Conservation (phyloP, 2,888 invertebrate genomes). For the Choreutis nemorana region DNA sequence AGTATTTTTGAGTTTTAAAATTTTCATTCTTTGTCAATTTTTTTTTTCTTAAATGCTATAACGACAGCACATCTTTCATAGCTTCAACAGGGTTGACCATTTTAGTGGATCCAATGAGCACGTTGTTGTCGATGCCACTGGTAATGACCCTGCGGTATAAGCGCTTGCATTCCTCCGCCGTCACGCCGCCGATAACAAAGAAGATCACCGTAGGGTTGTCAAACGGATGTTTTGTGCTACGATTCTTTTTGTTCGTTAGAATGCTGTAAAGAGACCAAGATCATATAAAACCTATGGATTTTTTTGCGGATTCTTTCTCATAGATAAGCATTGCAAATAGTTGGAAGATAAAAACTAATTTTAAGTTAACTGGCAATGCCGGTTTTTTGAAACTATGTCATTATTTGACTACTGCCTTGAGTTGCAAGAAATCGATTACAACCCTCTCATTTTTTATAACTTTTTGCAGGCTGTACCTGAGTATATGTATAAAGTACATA, state of each 20-base stretch:
- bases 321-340: no score
- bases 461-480: no score
- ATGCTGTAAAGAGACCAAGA: slow-evolving; percentile 62
- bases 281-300: slow-evolving; percentile 1
- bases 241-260: slow-evolving; percentile 54
- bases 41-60: slow-evolving; percentile 14
- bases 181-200: slow-evolving; percentile 73
- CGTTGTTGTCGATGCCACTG: slow-evolving; percentile 48
- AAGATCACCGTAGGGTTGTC: slow-evolving; percentile 71
- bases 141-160: slow-evolving; percentile 53
- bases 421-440: no score
- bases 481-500: no score
- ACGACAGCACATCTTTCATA: slow-evolving; percentile 32
- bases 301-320: no score
- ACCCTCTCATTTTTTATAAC: no score
- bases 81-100: slow-evolving; percentile 45
- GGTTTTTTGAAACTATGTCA: no score
- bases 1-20: no score
- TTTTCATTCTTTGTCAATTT: no score
- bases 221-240: slow-evolving; percentile 58
- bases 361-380: no score
- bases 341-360: no score
- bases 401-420: no score
- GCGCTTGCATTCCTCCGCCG: slow-evolving; percentile 68
- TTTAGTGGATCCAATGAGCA: slow-evolving; percentile 44